Conservation (phyloP, 1,140 invertebrate genomes). For the Stegodyphus dumicola region DNA sequence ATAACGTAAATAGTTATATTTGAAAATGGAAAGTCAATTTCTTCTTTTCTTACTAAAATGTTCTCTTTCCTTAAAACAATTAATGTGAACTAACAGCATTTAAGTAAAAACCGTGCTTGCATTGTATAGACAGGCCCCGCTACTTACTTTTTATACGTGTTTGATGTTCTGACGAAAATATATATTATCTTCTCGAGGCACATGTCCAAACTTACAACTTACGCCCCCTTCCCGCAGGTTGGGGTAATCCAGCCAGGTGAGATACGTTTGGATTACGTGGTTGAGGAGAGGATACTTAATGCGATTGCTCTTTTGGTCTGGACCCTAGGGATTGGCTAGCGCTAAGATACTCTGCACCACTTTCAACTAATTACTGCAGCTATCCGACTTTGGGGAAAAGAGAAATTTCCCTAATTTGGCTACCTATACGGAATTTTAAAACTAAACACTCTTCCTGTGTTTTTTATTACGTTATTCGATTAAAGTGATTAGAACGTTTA, state of each 20-base stretch:
- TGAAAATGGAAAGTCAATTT: too few relatives aligned
- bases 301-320: constrained; percentile 17
- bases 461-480: neutral
- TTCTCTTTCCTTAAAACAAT: too few relatives aligned
- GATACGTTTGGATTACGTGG: neutral
- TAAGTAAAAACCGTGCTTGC: too few relatives aligned
- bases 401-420: neutral
- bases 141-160: constrained; percentile 18
- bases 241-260: too few relatives aligned
- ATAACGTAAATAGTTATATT: too few relatives aligned
- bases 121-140: too few relatives aligned
- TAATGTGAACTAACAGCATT: too few relatives aligned
- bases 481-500: neutral
- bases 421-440: neutral
- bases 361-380: constrained; percentile 34
- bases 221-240: neutral
- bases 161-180: neutral
- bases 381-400: neutral
- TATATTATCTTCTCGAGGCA: constrained; percentile 9
- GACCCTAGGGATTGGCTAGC: neutral
- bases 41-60: too few relatives aligned
- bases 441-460: neutral
- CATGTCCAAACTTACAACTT: constrained; percentile 9
- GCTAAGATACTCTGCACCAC: neutral
- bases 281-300: constrained; percentile 25